phyloP scores from a whole-genome alignment of 2,797 vertebrate species.

The Catharus ustulatus region DNA sequence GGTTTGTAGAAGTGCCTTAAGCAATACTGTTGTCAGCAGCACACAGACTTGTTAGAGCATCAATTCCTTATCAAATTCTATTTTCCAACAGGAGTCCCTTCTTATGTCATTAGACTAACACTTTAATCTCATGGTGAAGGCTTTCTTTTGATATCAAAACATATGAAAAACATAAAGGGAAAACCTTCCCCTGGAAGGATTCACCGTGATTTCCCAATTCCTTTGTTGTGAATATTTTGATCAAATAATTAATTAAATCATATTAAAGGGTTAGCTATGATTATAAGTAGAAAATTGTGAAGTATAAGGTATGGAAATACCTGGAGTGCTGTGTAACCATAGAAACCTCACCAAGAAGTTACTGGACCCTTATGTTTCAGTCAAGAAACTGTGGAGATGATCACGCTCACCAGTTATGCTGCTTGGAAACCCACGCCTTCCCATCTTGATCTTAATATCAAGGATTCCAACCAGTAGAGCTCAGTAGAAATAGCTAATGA shows the following conservation, averaged over 20 bases:
- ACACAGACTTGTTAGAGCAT: not conserved
- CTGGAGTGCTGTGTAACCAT: not conserved
- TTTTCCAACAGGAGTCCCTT: not conserved
- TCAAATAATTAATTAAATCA: not conserved
- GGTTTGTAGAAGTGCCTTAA: not conserved
- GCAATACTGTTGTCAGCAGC: not conserved
- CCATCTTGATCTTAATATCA: not conserved
- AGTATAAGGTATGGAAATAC: not conserved
- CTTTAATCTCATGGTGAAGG: not conserved
- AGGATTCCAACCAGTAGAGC: not conserved
- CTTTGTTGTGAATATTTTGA: not conserved
- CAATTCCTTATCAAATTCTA: not conserved
- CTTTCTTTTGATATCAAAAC: not conserved
- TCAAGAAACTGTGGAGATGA: not conserved
- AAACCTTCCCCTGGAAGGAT: not conserved
- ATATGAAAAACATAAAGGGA: not conserved
- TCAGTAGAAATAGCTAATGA: not conserved
- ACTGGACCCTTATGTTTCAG: not conserved
- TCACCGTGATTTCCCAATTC: not conserved
- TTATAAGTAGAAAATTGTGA: not conserved
- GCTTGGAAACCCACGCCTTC: not conserved
- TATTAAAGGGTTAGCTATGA: not conserved
- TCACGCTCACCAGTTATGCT: fast-evolving
- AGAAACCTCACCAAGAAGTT: not conserved
- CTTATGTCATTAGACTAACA: not conserved